These are phyloP conservation scores for Drosophila jambulina DNA, from an alignment of 1,140 invertebrate species.

Conservation along the genomic window DNA sequence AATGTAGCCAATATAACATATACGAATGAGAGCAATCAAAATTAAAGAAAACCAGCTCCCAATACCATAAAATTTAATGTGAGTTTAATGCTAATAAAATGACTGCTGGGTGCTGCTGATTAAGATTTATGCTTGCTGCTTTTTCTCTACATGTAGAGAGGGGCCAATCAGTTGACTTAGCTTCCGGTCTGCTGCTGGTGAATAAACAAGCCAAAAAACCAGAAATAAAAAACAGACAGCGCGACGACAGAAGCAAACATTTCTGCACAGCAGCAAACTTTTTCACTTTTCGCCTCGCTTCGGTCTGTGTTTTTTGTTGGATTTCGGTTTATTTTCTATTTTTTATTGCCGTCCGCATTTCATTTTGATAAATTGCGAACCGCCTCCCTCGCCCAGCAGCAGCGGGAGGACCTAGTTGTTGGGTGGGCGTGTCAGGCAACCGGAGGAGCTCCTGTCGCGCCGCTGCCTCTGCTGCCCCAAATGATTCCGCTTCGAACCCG, in stretches of 20 bases:
- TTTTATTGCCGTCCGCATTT: conserved; percentile 52
- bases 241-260: conserved; percentile 65
- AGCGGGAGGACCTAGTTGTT: conserved; percentile 14
- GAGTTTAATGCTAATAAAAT: conserved; percentile 11
- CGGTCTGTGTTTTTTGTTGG: conserved; percentile 19
- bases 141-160: conserved; percentile 4
- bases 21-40: not conserved
- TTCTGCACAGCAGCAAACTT: conserved; percentile 67
- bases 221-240: conserved; percentile 35
- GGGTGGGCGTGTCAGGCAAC: conserved; percentile 44
- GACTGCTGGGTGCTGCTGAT: conserved; percentile 4
- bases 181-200: conserved; percentile 26
- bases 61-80: not conserved
- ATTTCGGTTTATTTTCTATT: conserved; percentile 35
- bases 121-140: conserved; percentile 2
- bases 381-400: not conserved
- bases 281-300: conserved; percentile 68
- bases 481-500: conserved; percentile 32
- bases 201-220: conserved; percentile 51
- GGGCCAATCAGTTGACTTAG: conserved; percentile 72
- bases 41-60: too few relatives aligned
- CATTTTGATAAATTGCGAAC: conserved; percentile 77
- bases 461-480: conserved; percentile 29
- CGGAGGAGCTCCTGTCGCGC: conserved; percentile 18
- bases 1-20: too few relatives aligned